These are phyloP conservation scores for Zosterops pallidus DNA, from an alignment of 2,113 vertebrate species.

Conservation along the genomic window DNA sequence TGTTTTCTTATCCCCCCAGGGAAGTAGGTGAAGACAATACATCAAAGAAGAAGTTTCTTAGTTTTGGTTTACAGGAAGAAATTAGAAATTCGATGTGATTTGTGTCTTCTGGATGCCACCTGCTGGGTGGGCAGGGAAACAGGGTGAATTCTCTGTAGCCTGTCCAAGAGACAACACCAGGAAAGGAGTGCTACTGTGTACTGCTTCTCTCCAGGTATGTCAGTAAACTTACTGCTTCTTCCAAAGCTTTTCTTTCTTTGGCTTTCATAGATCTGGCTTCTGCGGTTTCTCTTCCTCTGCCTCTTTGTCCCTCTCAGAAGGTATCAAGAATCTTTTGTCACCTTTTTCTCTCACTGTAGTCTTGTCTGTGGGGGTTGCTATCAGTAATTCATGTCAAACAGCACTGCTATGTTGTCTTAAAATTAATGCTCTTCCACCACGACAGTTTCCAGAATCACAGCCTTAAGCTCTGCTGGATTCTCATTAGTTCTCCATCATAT, in stretches of 20 bases:
- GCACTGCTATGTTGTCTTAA: not conserved
- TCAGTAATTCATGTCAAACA: not conserved
- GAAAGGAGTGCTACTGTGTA: accelerated
- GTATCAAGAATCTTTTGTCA: not conserved
- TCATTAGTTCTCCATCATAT: not conserved
- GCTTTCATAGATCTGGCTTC: not conserved
- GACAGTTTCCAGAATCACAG: not conserved
- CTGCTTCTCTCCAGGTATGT: accelerated
- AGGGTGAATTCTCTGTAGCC: not conserved
- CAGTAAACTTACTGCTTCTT: not conserved
- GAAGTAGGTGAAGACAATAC: not conserved
- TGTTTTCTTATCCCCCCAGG: not conserved
- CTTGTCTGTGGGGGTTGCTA: not conserved
- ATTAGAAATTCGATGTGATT: not conserved
- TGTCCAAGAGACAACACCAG: accelerated
- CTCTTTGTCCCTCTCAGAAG: not conserved
- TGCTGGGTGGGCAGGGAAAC: not conserved
- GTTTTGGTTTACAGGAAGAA: not conserved
- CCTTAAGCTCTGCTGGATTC: accelerated
- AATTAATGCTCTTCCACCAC: not conserved
- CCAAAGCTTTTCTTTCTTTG: not conserved
- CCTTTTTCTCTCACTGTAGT: not conserved
- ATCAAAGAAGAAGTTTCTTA: not conserved
- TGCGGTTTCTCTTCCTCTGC: not conserved
- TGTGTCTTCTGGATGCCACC: not conserved